Conservation (phyloP, 2,888 invertebrate species). For the Noctua fimbriata region DNA sequence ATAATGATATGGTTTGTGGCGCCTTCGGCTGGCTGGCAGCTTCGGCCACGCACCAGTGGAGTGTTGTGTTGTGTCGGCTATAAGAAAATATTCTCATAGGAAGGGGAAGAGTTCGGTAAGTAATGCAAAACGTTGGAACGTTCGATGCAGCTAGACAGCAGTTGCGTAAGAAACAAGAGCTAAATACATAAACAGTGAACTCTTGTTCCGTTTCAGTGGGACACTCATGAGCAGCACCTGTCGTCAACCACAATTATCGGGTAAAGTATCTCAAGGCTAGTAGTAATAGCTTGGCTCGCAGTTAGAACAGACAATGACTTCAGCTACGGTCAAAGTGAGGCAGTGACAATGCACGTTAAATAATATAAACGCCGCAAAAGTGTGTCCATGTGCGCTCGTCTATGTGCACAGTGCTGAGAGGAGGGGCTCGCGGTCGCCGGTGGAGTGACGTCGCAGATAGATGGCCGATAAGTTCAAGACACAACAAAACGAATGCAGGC, state of each 20-base stretch:
- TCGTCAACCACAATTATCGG: constrained; percentile 1
- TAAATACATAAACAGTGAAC: constrained; percentile 1
- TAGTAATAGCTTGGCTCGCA: background rate
- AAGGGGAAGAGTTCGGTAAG: no score
- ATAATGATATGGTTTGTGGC: background rate
- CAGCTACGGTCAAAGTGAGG: constrained; percentile 20
- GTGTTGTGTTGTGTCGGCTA: background rate
- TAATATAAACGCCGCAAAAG: background rate
- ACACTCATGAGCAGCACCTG: background rate
- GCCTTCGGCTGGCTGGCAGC: background rate
- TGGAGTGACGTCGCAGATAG: constrained; percentile 2
- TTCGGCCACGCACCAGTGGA: background rate
- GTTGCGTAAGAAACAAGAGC: background rate
- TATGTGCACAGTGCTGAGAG: background rate
- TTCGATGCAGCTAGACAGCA: background rate
- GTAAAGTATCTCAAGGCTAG: background rate
- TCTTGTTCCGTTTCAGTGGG: background rate
- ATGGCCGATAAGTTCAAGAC: constrained; percentile 26
- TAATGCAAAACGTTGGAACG: background rate
- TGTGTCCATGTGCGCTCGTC: background rate
- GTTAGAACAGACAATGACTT: no score
- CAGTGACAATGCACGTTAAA: constrained; percentile 17
- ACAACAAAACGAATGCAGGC: background rate
- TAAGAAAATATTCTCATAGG: background rate
- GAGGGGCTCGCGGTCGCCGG: background rate